phyloP scores from a whole-genome alignment of 2,113 vertebrate genomes.

The Connochaetes taurinus region DNA sequence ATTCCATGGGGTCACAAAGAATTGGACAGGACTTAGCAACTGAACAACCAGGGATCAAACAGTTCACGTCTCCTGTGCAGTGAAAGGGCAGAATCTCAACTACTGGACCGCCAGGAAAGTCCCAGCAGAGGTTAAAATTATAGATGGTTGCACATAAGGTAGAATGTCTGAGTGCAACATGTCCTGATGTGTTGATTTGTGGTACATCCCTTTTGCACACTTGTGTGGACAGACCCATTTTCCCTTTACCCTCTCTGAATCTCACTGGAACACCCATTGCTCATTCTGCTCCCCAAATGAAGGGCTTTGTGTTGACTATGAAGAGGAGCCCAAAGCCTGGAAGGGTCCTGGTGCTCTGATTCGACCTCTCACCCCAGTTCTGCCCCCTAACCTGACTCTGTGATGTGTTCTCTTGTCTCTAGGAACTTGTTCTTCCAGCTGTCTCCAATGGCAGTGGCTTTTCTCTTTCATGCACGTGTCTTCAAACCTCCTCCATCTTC shows the following conservation, averaged over 20 bases:
- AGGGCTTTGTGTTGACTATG: neutral
- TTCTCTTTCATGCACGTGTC: neutral
- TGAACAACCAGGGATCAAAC: neutral
- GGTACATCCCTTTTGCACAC: too few species aligned
- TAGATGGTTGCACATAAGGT: fast-evolving
- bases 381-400: neutral
- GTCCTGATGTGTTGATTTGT: neutral
- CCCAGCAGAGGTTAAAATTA: neutral
- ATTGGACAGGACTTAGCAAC: neutral
- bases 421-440: neutral
- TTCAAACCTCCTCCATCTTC: neutral
- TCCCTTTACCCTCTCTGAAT: neutral
- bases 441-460: neutral
- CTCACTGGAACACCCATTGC: neutral
- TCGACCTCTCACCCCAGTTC: fast-evolving
- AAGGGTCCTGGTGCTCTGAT: too few species aligned
- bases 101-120: neutral
- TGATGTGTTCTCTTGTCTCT: neutral
- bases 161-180: too few species aligned
- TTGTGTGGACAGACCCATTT: neutral
- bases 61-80: neutral
- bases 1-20: neutral
- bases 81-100: neutral
- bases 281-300: neutral
- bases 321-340: neutral